Conservation (phyloP, 2,888 invertebrate genomes). For the Ormyrus pomaceus region DNA sequence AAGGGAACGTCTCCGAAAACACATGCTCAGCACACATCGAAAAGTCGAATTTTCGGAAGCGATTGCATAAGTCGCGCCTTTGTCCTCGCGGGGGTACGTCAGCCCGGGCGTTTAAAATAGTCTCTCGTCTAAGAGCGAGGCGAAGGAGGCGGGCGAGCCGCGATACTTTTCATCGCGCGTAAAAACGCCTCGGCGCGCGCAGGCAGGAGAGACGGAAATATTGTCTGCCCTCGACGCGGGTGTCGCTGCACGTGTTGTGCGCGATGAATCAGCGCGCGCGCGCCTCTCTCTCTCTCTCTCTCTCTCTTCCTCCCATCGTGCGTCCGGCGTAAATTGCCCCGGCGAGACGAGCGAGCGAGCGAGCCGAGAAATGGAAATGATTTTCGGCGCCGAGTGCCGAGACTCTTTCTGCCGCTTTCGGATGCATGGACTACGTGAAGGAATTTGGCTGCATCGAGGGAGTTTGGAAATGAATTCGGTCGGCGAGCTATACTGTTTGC, state of each 20-base stretch:
- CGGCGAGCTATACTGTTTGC: neutral
- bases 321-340: constrained; percentile 30
- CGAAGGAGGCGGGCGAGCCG: too few species aligned
- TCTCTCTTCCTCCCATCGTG: constrained; percentile 1
- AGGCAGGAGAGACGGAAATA: constrained; percentile 34
- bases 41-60: too few species aligned
- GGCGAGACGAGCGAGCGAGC: neutral
- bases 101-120: too few species aligned
- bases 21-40: too few species aligned
- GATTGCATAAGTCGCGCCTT: too few species aligned
- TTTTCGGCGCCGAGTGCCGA: too few species aligned
- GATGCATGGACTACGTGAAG: constrained; percentile 2
- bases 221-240: constrained; percentile 22
- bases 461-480: neutral
- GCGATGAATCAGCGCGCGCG: constrained; percentile 45
- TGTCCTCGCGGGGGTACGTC: too few species aligned
- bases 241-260: constrained; percentile 51
- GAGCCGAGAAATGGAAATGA: too few species aligned
- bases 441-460: neutral
- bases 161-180: constrained; percentile 37
- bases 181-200: neutral
- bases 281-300: neutral
- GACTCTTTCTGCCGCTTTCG: too few species aligned
- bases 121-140: too few species aligned
- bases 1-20: too few species aligned